Conservation (phyloP, 2,888 invertebrate genomes). For the Blastobasis lacticolella region DNA sequence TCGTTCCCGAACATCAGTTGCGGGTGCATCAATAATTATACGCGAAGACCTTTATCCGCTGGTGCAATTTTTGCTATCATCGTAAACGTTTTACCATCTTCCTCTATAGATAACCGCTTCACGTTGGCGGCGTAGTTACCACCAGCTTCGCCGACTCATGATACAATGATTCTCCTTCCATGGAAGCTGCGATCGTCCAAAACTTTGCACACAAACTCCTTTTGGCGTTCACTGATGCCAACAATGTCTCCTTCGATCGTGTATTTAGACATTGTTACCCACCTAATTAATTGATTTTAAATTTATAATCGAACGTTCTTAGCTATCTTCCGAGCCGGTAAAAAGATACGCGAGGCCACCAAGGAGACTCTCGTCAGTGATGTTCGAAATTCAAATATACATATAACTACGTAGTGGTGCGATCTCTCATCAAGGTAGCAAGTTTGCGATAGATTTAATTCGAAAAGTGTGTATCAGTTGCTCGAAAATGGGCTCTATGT, state of each 20-base stretch:
- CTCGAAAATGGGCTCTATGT: no score
- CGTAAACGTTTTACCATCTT: conserved; percentile 20
- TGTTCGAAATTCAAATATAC: no score
- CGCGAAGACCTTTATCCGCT: conserved; percentile 12
- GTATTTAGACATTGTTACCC: conserved; percentile 11
- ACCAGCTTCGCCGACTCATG: conserved; percentile 26
- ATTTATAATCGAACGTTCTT: no score
- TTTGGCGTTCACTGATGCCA: conserved; percentile 22
- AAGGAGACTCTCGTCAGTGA: no score
- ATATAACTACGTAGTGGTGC: no score
- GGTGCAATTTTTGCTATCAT: conserved; percentile 32
- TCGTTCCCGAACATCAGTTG: conserved; percentile 26
- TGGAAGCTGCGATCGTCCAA: conserved; percentile 25
- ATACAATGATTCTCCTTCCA: conserved; percentile 21
- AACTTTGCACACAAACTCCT: conserved; percentile 27
- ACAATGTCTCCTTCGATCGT: conserved; percentile 27
- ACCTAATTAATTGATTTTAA: no score
- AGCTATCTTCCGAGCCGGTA: no score
- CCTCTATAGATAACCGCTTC: conserved; percentile 23
- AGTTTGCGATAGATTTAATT: no score
- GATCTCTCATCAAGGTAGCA: no score
- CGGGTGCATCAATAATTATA: conserved; percentile 11
- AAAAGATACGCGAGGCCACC: no score
- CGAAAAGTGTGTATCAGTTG: no score
- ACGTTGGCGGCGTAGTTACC: conserved; percentile 31